Evolutionary conservation across 2,113 vertebrate species (phyloP).

Genomic region (Nibea coibor): DNA sequence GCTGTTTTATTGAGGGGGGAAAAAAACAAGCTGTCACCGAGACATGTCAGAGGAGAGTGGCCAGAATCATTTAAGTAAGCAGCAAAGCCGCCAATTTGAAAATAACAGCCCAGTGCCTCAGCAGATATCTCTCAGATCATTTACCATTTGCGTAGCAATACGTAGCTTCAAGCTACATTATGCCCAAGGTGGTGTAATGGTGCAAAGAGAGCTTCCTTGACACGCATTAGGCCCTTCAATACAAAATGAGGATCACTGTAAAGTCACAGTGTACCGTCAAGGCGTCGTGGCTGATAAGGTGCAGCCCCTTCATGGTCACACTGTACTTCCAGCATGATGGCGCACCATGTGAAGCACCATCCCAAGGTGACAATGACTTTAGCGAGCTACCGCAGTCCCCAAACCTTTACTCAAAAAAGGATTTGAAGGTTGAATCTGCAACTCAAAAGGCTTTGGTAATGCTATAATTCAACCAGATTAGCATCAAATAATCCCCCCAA

Average conservation of each 20-base stretch:
- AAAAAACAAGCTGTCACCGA: slow-evolving; percentile 31
- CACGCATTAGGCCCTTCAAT: not conserved
- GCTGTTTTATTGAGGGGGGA: not conserved
- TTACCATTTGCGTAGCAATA: not conserved
- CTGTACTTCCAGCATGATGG: slow-evolving; percentile 6
- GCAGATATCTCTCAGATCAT: not conserved
- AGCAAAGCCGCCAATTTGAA: not conserved
- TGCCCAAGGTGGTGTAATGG: not conserved
- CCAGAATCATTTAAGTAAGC: not conserved
- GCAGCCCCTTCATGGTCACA: slow-evolving; percentile 16
- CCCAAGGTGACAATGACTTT: slow-evolving; percentile 1
- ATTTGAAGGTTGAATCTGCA: not conserved
- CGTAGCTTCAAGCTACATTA: not conserved
- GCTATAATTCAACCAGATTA: not conserved
- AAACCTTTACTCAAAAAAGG: not conserved
- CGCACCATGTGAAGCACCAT: not conserved
- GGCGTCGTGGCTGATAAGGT: slow-evolving; percentile 1
- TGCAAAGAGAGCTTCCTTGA: slow-evolving; percentile 2
- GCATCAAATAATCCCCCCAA: not conserved
- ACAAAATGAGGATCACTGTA: slow-evolving; percentile 4
- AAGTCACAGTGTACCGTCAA: not conserved
- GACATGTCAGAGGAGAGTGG: slow-evolving; percentile 14
- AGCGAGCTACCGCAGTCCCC: not conserved
- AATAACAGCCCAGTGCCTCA: slow-evolving; percentile 1
- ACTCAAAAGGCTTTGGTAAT: not conserved